Evolutionary conservation across 2,113 vertebrate genomes (phyloP).

Genomic region (Pedetes capensis): DNA sequence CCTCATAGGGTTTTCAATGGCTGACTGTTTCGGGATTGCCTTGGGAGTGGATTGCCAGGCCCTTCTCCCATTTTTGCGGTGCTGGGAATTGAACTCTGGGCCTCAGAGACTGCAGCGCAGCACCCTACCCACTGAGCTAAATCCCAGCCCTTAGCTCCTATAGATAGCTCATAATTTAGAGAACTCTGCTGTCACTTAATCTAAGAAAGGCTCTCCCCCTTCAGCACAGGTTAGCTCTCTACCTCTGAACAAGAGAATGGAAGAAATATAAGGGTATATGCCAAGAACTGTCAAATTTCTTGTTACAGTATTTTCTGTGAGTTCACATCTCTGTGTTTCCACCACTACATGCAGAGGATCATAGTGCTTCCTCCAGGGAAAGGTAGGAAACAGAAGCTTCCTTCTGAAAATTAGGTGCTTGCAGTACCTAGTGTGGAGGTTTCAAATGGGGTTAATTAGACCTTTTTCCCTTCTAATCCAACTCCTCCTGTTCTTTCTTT

Average conservation of each 20-base stretch:
- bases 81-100: too few species aligned
- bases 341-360: not conserved
- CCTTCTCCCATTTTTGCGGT: too few species aligned
- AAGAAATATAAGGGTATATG: not conserved
- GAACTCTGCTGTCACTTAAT: not conserved
- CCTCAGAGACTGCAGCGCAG: too few species aligned
- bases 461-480: not conserved
- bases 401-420: not conserved
- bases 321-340: not conserved
- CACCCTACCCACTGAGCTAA: too few species aligned
- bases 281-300: not conserved
- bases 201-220: not conserved
- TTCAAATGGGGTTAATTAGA: not conserved
- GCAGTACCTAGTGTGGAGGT: not conserved
- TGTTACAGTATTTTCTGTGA: not conserved
- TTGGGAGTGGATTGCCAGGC: too few species aligned
- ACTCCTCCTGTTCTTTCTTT: not conserved
- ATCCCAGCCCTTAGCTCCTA: not conserved
- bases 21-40: too few species aligned
- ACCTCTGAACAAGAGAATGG: not conserved
- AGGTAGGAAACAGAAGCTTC: not conserved
- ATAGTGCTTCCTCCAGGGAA: not conserved
- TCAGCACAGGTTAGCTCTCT: not conserved
- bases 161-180: not conserved
- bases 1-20: too few species aligned